Evolutionary conservation across 2,888 invertebrate species (phyloP).

Genomic region (Monochamus alternatus): DNA sequence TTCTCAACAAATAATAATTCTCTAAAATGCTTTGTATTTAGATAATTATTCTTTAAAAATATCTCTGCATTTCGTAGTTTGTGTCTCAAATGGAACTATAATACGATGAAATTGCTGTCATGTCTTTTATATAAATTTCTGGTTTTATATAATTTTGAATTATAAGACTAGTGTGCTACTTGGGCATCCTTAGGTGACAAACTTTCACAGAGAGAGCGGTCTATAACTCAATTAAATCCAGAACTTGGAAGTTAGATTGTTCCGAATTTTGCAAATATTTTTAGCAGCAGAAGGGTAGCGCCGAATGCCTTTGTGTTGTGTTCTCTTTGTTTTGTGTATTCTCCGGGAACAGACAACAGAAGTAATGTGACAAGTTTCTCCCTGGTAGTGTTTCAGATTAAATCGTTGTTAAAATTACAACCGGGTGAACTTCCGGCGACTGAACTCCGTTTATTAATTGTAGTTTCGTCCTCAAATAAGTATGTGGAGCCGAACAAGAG

Average conservation of each 20-base stretch:
- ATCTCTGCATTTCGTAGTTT: too few relatives aligned
- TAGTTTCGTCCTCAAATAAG: slow-evolving; percentile 61
- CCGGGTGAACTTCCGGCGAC: slow-evolving; percentile 60
- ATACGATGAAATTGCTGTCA: too few relatives aligned
- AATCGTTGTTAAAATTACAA: slow-evolving; percentile 63
- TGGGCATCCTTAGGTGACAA: too few relatives aligned
- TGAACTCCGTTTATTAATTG: slow-evolving; percentile 68
- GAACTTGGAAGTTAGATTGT: slow-evolving; percentile 2
- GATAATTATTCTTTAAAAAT: too few relatives aligned
- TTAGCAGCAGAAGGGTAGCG: not conserved
- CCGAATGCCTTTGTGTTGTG: slow-evolving; percentile 12
- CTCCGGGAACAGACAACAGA: slow-evolving; percentile 51
- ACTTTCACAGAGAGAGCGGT: not conserved
- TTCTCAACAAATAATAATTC: too few relatives aligned
- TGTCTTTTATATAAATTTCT: too few relatives aligned
- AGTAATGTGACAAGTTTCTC: slow-evolving; percentile 55
- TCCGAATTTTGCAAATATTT: slow-evolving; percentile 15
- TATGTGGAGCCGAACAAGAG: slow-evolving; percentile 12
- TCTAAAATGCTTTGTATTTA: too few relatives aligned
- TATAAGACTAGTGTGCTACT: too few relatives aligned
- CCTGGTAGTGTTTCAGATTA: slow-evolving; percentile 65
- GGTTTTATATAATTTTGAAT: too few relatives aligned
- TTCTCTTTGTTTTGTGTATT: slow-evolving; percentile 37
- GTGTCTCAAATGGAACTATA: too few relatives aligned
- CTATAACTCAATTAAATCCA: slow-evolving; percentile 7